Conservation (phyloP, 1,140 invertebrate species). For the Drosophila nigrodunni region DNA sequence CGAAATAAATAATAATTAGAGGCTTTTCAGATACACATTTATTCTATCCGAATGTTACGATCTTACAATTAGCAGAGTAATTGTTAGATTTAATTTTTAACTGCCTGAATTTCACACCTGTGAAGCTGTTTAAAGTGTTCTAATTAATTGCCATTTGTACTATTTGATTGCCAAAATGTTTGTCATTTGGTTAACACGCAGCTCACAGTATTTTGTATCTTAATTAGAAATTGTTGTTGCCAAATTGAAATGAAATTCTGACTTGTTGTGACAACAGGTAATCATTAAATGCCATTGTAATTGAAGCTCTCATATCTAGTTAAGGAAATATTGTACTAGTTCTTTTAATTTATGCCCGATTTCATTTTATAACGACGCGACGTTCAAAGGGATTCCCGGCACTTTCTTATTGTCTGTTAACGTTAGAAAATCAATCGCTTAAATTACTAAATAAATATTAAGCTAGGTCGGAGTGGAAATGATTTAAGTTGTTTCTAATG, state of each 20-base stretch:
- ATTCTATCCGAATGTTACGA: background rate
- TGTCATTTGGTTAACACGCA: constrained; percentile 43
- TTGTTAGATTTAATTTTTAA: background rate
- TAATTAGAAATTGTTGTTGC: constrained; percentile 42
- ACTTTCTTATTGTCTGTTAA: background rate
- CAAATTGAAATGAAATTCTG: constrained; percentile 17
- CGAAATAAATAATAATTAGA: constrained; percentile 45
- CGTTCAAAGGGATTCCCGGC: background rate
- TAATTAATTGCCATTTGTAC: constrained; percentile 45
- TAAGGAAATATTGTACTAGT: background rate
- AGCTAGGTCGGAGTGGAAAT: too few species aligned
- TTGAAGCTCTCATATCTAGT: background rate
- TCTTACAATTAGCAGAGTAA: constrained; percentile 25
- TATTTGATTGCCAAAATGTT: constrained; percentile 26
- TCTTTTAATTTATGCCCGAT: background rate
- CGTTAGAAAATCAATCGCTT: too few species aligned
- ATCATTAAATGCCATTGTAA: constrained; percentile 9
- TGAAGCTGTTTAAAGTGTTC: constrained; percentile 23
- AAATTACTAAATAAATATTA: too few species aligned
- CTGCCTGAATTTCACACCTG: constrained; percentile 28
- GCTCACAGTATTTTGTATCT: constrained; percentile 7
- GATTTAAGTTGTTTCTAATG: too few species aligned
- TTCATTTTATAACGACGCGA: background rate
- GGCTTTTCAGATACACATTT: constrained; percentile 6
- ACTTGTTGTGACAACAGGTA: background rate